Conservation (phyloP, 2,113 vertebrate species). For the Pelmatolapia mariae region DNA sequence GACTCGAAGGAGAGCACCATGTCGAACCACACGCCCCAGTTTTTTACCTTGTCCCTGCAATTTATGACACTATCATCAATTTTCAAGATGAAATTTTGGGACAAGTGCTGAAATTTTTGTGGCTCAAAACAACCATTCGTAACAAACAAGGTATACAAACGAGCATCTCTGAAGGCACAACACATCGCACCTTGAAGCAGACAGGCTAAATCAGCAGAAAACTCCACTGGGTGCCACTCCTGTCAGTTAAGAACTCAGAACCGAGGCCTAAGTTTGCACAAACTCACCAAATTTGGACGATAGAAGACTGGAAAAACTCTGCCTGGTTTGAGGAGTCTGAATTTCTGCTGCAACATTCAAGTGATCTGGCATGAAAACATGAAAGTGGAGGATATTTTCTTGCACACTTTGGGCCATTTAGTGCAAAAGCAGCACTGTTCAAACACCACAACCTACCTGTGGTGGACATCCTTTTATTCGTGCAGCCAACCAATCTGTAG, state of each 20-base stretch:
- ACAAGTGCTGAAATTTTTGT: not conserved
- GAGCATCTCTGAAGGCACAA: not conserved
- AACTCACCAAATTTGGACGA: not conserved
- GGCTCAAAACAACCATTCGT: not conserved
- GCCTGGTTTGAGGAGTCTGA: not conserved
- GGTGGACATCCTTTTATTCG: not conserved
- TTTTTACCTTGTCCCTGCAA: not conserved
- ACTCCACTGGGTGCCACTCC: not conserved
- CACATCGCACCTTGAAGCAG: not conserved
- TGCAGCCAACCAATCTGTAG: not conserved
- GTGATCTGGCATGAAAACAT: not conserved
- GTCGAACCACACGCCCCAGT: not conserved
- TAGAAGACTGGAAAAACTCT: not conserved
- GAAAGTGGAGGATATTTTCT: not conserved
- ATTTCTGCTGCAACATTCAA: not conserved
- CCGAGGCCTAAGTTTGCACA: not conserved
- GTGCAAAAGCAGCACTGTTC: not conserved
- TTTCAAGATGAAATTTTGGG: not conserved
- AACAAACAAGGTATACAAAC: not conserved
- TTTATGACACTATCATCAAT: not conserved
- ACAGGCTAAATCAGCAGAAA: not conserved
- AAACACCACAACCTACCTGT: not conserved
- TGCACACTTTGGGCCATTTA: not conserved
- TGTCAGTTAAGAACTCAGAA: not conserved
- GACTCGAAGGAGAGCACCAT: not conserved